These are phyloP conservation scores for Dissostichus mawsoni DNA, from an alignment of 2,113 vertebrate species.

Conservation along the genomic window DNA sequence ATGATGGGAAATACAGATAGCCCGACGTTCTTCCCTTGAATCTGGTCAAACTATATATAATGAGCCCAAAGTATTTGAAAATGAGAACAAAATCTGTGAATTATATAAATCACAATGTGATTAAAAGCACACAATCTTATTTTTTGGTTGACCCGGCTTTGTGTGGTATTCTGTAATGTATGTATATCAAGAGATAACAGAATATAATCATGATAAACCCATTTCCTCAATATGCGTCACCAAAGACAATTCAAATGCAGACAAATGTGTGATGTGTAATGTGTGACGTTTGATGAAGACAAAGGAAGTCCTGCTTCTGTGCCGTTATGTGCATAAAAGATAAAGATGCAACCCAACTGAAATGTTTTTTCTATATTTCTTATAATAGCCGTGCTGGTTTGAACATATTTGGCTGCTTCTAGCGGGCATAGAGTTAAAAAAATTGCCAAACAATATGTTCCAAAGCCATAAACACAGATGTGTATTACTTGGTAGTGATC, in stretches of 20 bases:
- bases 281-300: too few species aligned
- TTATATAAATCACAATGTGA: neutral
- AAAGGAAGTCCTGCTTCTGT: neutral
- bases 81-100: neutral
- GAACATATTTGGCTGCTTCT: neutral
- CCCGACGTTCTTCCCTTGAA: neutral
- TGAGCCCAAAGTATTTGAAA: neutral
- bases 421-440: neutral
- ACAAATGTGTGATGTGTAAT: too few species aligned
- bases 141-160: neutral
- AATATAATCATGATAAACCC: too few species aligned
- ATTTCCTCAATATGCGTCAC: too few species aligned
- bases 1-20: neutral
- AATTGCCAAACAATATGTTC: neutral
- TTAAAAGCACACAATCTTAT: neutral
- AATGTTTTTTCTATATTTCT: neutral
- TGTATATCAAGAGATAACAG: neutral
- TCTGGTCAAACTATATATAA: neutral
- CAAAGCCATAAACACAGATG: slow-evolving; percentile 7
- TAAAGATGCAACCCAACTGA: neutral
- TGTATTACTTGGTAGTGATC: slow-evolving; percentile 11
- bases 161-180: neutral
- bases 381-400: neutral
- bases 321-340: neutral
- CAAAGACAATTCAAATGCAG: neutral